phyloP scores from a whole-genome alignment of 2,888 invertebrate genomes.

The Pachymerium ferrugineum region DNA sequence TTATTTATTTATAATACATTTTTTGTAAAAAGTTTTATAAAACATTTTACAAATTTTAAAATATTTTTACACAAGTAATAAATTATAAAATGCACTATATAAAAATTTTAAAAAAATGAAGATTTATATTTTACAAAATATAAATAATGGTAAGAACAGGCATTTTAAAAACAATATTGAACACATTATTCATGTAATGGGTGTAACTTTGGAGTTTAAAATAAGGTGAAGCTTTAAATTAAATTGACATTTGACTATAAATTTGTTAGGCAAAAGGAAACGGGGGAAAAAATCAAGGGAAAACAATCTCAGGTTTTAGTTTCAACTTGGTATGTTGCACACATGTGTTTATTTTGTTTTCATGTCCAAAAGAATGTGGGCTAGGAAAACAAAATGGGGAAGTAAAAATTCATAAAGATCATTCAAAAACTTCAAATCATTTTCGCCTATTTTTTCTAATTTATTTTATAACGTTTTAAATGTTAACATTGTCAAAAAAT shows the following conservation, averaged over 20 bases:
- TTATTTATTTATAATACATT: no score
- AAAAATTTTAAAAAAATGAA: neutral
- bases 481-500: no score
- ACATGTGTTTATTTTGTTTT: conserved; percentile 2
- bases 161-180: neutral
- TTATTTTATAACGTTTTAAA: no score
- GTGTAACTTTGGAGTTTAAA: neutral
- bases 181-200: conserved; percentile 4
- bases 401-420: neutral
- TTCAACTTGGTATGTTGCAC: neutral
- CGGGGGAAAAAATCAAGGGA: no score
- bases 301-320: conserved; percentile 1
- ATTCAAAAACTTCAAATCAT: no score
- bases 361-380: neutral
- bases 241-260: neutral
- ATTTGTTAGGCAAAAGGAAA: neutral
- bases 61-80: neutral
- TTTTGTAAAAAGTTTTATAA: no score
- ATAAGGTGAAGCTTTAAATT: conserved; percentile 13
- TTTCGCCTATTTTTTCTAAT: no score
- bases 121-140: conserved; percentile 13
- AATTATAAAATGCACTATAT: neutral
- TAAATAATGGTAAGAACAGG: neutral
- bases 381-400: neutral
- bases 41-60: no score